Conservation (phyloP, 2,888 invertebrate species). For the Digitonthophagus gazella region DNA sequence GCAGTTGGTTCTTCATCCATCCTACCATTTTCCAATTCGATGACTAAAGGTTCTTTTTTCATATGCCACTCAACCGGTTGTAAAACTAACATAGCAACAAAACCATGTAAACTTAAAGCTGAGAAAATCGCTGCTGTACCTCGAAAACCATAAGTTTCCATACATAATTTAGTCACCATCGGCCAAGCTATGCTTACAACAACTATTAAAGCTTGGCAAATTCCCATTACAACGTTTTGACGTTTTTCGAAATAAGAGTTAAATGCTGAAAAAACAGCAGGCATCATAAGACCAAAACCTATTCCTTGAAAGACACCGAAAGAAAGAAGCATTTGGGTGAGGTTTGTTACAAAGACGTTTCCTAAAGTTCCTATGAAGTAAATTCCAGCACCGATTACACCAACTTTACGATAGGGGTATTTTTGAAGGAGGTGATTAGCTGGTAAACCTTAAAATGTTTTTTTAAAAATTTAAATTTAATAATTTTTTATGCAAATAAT, state of each 20-base stretch:
- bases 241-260: constrained; percentile 72
- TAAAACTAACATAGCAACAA: constrained; percentile 69
- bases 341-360: constrained; percentile 62
- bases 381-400: constrained; percentile 62
- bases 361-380: constrained; percentile 63
- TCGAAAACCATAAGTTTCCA: constrained; percentile 66
- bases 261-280: constrained; percentile 70
- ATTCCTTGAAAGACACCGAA: constrained; percentile 67
- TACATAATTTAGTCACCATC: constrained; percentile 59
- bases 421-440: constrained; percentile 66
- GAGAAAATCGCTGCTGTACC: constrained; percentile 68
- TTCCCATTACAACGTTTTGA: constrained; percentile 71
- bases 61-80: constrained; percentile 75
- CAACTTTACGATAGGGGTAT: constrained; percentile 66
- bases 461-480: not conserved
- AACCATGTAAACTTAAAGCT: constrained; percentile 64
- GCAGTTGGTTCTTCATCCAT: constrained; percentile 8
- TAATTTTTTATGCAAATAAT: not conserved
- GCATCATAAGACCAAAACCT: constrained; percentile 71
- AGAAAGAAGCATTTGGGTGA: constrained; percentile 62
- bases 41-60: constrained; percentile 45
- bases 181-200: constrained; percentile 69
- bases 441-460: constrained; percentile 58
- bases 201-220: constrained; percentile 70
- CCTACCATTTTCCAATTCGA: not conserved